Evolutionary conservation across 2,888 invertebrate species (phyloP).

Genomic region (Cerastis rubricosa): DNA sequence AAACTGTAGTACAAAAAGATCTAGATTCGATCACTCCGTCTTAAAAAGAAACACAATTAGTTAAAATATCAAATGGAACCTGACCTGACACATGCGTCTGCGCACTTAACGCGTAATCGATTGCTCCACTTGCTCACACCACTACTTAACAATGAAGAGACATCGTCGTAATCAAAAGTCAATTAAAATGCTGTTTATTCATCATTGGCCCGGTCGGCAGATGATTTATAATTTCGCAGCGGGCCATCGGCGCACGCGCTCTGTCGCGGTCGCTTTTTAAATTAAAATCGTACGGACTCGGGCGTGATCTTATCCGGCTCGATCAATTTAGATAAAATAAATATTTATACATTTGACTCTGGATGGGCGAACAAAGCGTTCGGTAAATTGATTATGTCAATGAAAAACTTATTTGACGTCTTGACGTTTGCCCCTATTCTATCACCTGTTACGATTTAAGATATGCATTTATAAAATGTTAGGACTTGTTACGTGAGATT

Average conservation of each 20-base stretch:
- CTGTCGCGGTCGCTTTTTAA: conserved; percentile 88
- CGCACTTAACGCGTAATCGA: conserved; percentile 71
- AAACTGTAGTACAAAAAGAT: conserved; percentile 7
- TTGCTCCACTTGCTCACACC: conserved; percentile 75
- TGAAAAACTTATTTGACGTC: conserved; percentile 80
- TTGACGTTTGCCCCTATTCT: conserved; percentile 79
- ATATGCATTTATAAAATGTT: conserved; percentile 68
- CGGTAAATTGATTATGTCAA: conserved; percentile 89
- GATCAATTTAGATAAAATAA: conserved; percentile 91
- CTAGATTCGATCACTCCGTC: conserved; percentile 11
- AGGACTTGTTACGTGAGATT: conserved; percentile 39
- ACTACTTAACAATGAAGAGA: conserved; percentile 83
- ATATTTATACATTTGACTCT: conserved; percentile 90
- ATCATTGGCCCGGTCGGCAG: conserved; percentile 76
- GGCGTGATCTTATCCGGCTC: conserved; percentile 89
- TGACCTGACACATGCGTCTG: conserved; percentile 45
- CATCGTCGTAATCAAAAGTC: conserved; percentile 87
- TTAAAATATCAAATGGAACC: conserved; percentile 38
- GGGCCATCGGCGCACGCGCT: conserved; percentile 83
- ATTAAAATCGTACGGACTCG: conserved; percentile 88
- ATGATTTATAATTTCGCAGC: conserved; percentile 91
- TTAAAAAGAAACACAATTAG: conserved; percentile 18
- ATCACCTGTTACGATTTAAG: conserved; percentile 82
- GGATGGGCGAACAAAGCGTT: conserved; percentile 89
- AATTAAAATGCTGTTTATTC: conserved; percentile 89